Evolutionary conservation across 2,797 vertebrate genomes (phyloP).

Genomic region (Florisuga fusca): DNA sequence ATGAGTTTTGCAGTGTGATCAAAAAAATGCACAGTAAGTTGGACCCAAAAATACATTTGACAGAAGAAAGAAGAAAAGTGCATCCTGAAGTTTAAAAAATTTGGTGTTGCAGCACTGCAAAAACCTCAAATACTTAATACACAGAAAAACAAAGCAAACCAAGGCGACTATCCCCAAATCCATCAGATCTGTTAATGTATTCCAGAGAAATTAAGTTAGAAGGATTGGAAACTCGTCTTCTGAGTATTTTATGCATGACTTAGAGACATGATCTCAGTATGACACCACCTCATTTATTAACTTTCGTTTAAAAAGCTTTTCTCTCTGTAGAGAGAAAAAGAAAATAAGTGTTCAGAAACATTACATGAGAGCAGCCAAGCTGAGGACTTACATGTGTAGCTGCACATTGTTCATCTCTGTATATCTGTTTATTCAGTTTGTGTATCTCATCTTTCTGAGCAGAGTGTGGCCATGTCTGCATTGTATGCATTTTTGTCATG

Average conservation of each 20-base stretch:
- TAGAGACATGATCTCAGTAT: slow-evolving; percentile 23
- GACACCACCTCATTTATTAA: neutral
- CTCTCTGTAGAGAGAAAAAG: neutral
- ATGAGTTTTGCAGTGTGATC: neutral
- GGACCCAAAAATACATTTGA: neutral
- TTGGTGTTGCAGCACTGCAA: slow-evolving; percentile 56
- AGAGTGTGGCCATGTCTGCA: fast-evolving
- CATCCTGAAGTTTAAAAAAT: neutral
- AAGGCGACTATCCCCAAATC: neutral
- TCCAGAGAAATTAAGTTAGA: neutral
- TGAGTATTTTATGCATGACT: neutral
- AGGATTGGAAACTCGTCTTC: neutral
- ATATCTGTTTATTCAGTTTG: neutral
- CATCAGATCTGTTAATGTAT: neutral
- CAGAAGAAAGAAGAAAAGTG: neutral
- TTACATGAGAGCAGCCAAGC: neutral
- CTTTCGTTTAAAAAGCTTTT: neutral
- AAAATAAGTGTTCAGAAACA: neutral
- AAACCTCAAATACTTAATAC: slow-evolving; percentile 1
- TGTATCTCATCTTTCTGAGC: neutral
- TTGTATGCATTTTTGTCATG: neutral
- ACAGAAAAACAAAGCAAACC: neutral
- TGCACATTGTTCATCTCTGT: neutral
- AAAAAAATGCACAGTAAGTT: neutral
- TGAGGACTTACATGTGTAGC: neutral